phyloP scores from a whole-genome alignment of 2,797 vertebrate genomes.

The Paratrypauchen microcephalus region DNA sequence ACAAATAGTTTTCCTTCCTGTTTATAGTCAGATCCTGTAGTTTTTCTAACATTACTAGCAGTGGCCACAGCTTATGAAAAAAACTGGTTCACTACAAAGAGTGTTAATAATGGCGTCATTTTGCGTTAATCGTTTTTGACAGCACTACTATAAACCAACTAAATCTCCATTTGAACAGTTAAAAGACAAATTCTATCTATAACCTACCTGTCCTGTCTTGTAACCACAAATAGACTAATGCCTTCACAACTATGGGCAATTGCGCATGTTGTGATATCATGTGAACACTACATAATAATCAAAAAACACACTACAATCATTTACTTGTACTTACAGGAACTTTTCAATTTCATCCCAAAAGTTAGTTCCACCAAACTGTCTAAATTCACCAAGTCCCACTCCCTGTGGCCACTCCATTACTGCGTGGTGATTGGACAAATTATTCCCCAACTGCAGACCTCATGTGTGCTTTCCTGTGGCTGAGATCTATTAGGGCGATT shows the following conservation, averaged over 20 bases:
- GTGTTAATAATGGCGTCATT: too few species aligned
- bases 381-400: constrained; percentile 33
- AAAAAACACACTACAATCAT: neutral
- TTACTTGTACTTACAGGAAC: neutral
- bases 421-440: constrained; percentile 46
- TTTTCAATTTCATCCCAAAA: neutral
- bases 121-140: too few species aligned
- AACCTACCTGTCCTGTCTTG: too few species aligned
- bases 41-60: too few species aligned
- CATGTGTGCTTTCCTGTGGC: constrained; percentile 19
- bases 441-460: constrained; percentile 20
- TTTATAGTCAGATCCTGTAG: too few species aligned
- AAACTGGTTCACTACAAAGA: too few species aligned
- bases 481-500: constrained; percentile 40
- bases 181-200: too few species aligned
- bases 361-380: constrained; percentile 26
- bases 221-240: neutral
- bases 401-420: constrained; percentile 48
- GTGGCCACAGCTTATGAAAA: too few species aligned
- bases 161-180: too few species aligned
- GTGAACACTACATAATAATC: neutral
- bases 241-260: neutral
- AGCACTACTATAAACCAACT: too few species aligned
- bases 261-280: neutral
- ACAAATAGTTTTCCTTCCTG: too few species aligned